These are phyloP conservation scores for Lytechinus variegatus DNA, from an alignment of 35 echinoderm and acorn worm species.

Conservation along the genomic window DNA sequence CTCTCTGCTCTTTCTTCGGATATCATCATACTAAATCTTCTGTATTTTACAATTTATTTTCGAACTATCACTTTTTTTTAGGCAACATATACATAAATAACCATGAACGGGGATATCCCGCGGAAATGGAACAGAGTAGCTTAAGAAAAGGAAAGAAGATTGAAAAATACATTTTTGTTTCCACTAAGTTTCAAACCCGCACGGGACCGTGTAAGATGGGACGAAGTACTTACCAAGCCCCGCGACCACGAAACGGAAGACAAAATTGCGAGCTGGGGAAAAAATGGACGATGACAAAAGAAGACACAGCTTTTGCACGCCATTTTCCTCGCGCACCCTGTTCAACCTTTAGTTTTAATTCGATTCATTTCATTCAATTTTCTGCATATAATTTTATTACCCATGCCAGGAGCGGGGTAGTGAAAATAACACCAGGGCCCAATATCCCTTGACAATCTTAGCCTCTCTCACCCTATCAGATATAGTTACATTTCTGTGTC, in stretches of 20 bases:
- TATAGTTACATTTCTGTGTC: background rate
- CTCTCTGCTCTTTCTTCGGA: background rate
- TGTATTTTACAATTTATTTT: no score
- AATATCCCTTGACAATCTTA: background rate
- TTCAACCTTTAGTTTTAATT: conserved; percentile 34
- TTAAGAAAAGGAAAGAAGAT: background rate
- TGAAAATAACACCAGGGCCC: conserved; percentile 44
- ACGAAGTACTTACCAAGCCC: background rate
- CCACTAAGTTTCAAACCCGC: background rate
- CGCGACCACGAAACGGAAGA: background rate
- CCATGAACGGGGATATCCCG: background rate
- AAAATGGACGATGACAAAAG: background rate
- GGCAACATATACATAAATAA: no score
- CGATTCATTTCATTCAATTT: conserved; percentile 45
- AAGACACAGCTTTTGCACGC: background rate
- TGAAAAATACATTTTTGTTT: background rate
- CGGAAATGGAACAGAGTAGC: background rate
- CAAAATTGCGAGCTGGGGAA: background rate
- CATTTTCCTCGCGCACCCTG: background rate
- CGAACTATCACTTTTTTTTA: no score
- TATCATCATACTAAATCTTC: background rate
- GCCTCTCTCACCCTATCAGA: background rate
- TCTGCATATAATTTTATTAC: conserved; percentile 45
- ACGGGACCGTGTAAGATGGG: background rate
- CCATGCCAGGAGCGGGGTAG: background rate